Conservation (phyloP, 1,140 invertebrate species). For the Drosophila bocki region DNA sequence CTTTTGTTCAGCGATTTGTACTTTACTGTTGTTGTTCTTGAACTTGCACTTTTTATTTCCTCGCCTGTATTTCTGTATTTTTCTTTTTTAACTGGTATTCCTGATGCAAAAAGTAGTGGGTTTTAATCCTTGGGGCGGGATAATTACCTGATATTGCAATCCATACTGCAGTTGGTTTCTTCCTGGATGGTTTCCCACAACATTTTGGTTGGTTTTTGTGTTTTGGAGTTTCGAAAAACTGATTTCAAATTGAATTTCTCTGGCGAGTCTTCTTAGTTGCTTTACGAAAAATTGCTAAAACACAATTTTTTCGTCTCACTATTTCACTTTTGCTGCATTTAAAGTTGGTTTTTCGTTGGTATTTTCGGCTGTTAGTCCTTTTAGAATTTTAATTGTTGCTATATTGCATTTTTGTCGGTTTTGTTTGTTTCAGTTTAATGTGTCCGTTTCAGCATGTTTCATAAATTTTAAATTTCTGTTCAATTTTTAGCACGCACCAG, state of each 20-base stretch:
- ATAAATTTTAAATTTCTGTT: constrained; percentile 38
- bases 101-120: constrained; percentile 25
- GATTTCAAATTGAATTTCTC: constrained; percentile 15
- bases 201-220: constrained; percentile 68
- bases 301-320: constrained; percentile 77
- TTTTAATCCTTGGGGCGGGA: constrained; percentile 36
- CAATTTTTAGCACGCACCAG: constrained; percentile 38
- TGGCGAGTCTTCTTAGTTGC: constrained; percentile 10
- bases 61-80: constrained; percentile 4
- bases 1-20: constrained; percentile 58
- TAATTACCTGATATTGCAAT: constrained; percentile 84
- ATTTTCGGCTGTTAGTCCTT: constrained; percentile 68
- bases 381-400: constrained; percentile 54
- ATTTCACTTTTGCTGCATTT: constrained; percentile 48
- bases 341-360: constrained; percentile 52
- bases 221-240: constrained; percentile 31
- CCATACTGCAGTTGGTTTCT: constrained; percentile 78
- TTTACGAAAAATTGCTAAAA: constrained; percentile 79
- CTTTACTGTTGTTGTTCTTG: constrained; percentile 48
- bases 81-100: constrained; percentile 31
- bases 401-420: constrained; percentile 68
- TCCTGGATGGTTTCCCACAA: constrained; percentile 80
- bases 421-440: constrained; percentile 32
- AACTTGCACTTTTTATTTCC: constrained; percentile 60
- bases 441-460: constrained; percentile 76